Evolutionary conservation across 2,797 vertebrate species (phyloP).

Genomic region (Leptoclinus maculatus): DNA sequence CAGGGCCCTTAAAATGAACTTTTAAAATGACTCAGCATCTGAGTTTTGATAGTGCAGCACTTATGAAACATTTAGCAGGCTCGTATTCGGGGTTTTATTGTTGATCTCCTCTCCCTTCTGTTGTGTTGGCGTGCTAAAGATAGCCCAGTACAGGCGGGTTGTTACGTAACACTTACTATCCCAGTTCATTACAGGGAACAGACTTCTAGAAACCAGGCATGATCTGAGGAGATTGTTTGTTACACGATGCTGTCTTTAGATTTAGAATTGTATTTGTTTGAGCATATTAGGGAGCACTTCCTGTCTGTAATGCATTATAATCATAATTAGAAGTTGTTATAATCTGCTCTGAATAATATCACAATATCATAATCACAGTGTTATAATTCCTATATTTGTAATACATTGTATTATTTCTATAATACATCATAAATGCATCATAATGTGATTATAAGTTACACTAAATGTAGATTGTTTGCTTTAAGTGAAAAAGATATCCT

Average conservation of each 20-base stretch:
- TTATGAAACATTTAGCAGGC: constrained; percentile 50
- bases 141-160: constrained; percentile 15
- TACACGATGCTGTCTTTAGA: neutral
- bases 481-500: too few species aligned
- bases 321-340: neutral
- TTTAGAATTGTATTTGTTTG: neutral
- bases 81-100: constrained; percentile 21
- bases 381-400: neutral
- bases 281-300: neutral
- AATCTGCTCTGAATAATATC: neutral
- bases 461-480: neutral
- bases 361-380: neutral
- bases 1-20: constrained; percentile 17
- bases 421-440: neutral
- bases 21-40: constrained; percentile 24
- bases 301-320: neutral
- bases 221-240: neutral
- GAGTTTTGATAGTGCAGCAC: neutral
- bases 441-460: neutral
- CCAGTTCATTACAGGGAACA: neutral
- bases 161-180: constrained; percentile 41
- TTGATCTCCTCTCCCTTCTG: constrained; percentile 4
- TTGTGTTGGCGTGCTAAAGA: constrained; percentile 36
- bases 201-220: neutral
- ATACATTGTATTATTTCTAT: neutral